Base-by-base conservation (phyloP, 2,888 invertebrate species). In the Drosophila sordidapex region DNA sequence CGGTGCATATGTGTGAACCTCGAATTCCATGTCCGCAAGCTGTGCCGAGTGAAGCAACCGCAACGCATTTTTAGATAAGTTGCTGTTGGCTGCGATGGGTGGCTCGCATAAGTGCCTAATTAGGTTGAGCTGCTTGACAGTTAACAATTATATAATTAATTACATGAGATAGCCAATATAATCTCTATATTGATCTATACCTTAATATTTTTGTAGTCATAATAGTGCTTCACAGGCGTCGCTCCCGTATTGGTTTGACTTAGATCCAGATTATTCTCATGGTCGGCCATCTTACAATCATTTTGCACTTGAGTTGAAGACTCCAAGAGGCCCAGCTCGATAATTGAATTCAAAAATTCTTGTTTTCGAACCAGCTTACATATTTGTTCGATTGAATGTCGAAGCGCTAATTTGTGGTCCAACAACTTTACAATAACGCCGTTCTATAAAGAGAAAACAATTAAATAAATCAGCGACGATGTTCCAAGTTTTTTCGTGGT, bases 21-120 rank as follows among this genome's bases (percentile, higher is more conserved):
- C 95, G 91, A 96, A 96, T 83, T 95, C 94, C 95, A 96, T 95
- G 91, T 96, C 96, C 7, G 95, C 94, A 73, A 94, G 93, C 59
- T 93, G 92, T 27, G 94, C 94, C 13, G 94, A 94, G 80, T 94
- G 94, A 48, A 95, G 92, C 38, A 95, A 90, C 63, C 95, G 93
- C 31, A 95, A 91, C n/a, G 95, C 94, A 79, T 94, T 94, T 87
- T 94, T 94, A 1, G 95, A 95, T 60, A 95, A 91, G 58, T 91
- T 92, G 88, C 95, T 95, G 57, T 94, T 94, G 67, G 93, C 92
- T 4, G 95, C 93, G 68, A 93, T 91, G 10, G 95, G 95, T 49
- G 95, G 94, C 70, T 94, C 94, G 91, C 95, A 95, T n/a, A 96
- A 88, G 49, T 95, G 94, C 83, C 95, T 94, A 52, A 95, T 94